These are phyloP conservation scores for Dasyurus viverrinus DNA, from an alignment of 2,113 vertebrate species.

Conservation along the genomic window DNA sequence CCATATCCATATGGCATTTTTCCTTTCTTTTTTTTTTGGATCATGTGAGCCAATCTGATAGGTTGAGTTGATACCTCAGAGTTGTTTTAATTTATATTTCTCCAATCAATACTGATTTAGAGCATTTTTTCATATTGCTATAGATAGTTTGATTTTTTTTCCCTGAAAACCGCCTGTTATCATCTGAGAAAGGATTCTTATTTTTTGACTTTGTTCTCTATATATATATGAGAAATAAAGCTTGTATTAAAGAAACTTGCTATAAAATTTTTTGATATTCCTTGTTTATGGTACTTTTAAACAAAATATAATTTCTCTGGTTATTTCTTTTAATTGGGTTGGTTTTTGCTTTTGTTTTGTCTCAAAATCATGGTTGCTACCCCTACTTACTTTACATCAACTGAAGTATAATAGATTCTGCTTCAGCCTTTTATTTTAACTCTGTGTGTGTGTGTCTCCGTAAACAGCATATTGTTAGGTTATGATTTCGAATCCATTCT, in stretches of 20 bases:
- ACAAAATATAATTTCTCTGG: not conserved
- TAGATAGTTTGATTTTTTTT: no score
- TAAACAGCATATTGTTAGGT: not conserved
- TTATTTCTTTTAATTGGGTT: not conserved
- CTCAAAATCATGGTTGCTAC: not conserved
- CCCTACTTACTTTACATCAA: not conserved
- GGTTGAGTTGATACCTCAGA: no score
- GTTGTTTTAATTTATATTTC: no score
- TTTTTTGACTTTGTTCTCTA: not conserved
- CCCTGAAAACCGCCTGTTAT: no score
- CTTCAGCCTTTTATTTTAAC: not conserved
- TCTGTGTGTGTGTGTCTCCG: not conserved
- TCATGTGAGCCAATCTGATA: no score
- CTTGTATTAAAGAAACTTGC: not conserved
- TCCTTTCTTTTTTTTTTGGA: no score
- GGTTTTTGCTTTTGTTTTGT: not conserved
- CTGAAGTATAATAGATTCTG: not conserved
- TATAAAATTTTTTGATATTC: not conserved
- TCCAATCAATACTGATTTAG: no score
- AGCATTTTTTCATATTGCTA: no score
- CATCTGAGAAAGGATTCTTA: no score
- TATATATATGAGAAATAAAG: not conserved
- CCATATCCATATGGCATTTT: no score
- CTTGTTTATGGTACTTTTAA: not conserved
- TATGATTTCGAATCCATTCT: not conserved